Evolutionary conservation across 30 jellyfish, hydroid and myxozoan species (phyloP), one percentile per base, ranked within the genome.

Genomic region (Aurelia sp.): DNA sequence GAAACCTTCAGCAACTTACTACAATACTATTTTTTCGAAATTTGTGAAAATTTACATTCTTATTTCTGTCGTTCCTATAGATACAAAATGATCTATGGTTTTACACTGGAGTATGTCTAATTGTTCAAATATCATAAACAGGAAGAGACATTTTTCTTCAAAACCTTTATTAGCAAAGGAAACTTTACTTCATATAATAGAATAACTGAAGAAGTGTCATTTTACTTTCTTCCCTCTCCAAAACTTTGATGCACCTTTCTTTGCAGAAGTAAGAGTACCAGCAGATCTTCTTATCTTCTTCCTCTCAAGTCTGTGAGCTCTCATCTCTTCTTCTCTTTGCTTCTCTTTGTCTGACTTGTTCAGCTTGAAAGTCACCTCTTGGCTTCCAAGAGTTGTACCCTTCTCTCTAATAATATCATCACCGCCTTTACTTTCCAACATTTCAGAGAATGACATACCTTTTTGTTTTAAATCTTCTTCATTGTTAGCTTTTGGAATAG

Each of bases 361-460:
- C 76, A 89, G 37, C 67, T 55, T 81, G 76, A 94, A 94, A 0
- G 96, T 66, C 19, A 94, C 91, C 64, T 94, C 99, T 60, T 86
- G 78, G 76, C 96, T 85, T 4, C 99, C 99, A 8, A 89, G 69
- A 13, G 93, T 89, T n/a, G 96, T 74, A 11, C 97, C 97, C 16
- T 68, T 62, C 35, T 86, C 99, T 62, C 62, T 58, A 48, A 85
- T 71, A 3, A 88, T 74, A 18, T 84, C 96, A 64, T 31, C 53
- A 2, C 71, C 88, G 0, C 35, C 70, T 41, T 76, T 67, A 17
- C 71, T 86, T 13, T 74, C 27, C 18, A 94, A 80, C 64, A 89
- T 65, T 57, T 94, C 97, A n/a, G 97, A 96, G 19, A 94, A 57
- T 7, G 97, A 55, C 67, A 31, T 82, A 11, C 86, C 40, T 12